Percentiles rank a stretch among this genome's conserved stretches.
Conservation (phyloP, 2,888 invertebrate genomes). For the Pandemis cinnamomeana region DNA sequence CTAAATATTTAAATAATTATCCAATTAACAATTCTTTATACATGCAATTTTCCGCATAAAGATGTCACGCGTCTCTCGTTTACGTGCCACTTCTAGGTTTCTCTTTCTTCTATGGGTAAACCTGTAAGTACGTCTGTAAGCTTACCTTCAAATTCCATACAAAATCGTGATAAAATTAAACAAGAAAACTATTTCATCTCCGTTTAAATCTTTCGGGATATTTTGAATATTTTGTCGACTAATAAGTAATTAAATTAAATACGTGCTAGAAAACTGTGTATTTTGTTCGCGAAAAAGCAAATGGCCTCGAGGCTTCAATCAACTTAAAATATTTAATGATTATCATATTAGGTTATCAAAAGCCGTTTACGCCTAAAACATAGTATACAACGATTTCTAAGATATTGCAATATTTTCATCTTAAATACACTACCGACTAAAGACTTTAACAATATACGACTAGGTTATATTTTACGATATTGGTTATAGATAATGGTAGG, state of each 20-base stretch:
- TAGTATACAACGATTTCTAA: conserved; percentile 30
- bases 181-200: too few relatives aligned
- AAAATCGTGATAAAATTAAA: too few relatives aligned
- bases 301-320: background rate
- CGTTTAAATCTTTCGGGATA: background rate
- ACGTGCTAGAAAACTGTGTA: background rate
- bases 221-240: too few relatives aligned
- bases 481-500: conserved; percentile 19
- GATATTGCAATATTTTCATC: conserved; percentile 26
- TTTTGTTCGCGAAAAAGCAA: background rate
- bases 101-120: too few relatives aligned
- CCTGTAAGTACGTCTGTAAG: too few relatives aligned
- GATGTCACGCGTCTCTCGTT: too few relatives aligned
- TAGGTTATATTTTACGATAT: conserved; percentile 15
- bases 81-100: too few relatives aligned
- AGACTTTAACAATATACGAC: conserved; percentile 32
- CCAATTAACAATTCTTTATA: too few relatives aligned
- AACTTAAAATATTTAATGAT: background rate
- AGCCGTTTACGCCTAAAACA: conserved; percentile 13
- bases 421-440: conserved; percentile 29
- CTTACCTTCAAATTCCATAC: too few relatives aligned
- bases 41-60: too few relatives aligned
- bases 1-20: too few relatives aligned
- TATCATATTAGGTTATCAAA: conserved; percentile 13
- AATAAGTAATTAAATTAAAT: background rate